Percentiles rank a stretch among this genome's conserved stretches.
phyloP scores from a whole-genome alignment of 2,797 vertebrate species.

The Rhinophrynus dorsalis region DNA sequence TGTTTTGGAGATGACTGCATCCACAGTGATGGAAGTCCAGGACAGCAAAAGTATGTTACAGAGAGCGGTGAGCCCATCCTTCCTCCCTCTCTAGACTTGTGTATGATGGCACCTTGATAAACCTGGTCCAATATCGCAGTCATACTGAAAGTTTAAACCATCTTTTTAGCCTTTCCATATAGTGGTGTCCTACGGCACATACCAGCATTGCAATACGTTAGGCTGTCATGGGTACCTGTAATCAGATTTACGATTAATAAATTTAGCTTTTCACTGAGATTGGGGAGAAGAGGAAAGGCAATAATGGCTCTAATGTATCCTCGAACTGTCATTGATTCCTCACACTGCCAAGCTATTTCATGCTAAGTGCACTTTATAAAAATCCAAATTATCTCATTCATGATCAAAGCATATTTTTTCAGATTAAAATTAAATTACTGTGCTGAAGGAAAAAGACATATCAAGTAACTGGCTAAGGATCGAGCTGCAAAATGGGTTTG shows the following conservation, averaged over 20 bases:
- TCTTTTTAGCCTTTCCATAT: no score
- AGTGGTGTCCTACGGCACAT: no score
- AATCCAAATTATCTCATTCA: not conserved
- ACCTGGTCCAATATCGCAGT: no score
- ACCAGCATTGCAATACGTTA: no score
- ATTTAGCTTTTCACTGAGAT: not conserved
- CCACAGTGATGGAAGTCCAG: no score
- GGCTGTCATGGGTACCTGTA: no score
- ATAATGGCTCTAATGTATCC: not conserved
- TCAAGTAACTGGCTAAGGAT: not conserved
- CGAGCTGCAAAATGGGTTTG: not conserved
- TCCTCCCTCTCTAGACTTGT: no score
- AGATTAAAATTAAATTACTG: not conserved
- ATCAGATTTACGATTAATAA: not conserved
- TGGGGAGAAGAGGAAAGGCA: not conserved
- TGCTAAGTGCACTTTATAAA: constrained; percentile 1
- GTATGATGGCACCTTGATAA: no score
- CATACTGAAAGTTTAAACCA: no score
- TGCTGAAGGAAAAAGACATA: not conserved
- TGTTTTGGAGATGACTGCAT: no score
- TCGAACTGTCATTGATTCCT: not conserved
- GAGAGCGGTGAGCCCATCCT: no score
- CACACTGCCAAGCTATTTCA: not conserved
- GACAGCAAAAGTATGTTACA: no score
- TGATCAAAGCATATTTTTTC: not conserved